Percentiles rank a stretch among this genome's conserved stretches.
Evolutionary conservation across 2,113 vertebrate species (phyloP).

Genomic region (Heterotilapia buettikoferi): DNA sequence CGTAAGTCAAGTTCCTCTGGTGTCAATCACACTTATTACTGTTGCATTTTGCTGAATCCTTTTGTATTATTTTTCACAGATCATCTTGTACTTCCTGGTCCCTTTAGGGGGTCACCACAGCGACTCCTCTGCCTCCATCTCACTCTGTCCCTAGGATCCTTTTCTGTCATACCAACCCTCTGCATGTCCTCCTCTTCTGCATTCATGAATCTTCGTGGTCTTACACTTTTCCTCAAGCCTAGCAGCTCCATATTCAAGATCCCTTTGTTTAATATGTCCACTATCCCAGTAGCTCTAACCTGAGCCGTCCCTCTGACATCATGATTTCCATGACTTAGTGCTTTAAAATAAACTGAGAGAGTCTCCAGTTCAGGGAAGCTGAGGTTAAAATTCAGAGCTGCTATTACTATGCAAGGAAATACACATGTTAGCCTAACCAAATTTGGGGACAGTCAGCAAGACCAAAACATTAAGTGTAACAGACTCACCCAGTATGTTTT

Average conservation of each 20-base stretch:
- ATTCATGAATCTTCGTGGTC: neutral
- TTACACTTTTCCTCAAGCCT: neutral
- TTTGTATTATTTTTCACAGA: neutral
- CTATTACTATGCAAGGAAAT: neutral
- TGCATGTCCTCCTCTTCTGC: neutral
- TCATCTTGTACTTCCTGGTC: neutral
- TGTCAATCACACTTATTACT: neutral
- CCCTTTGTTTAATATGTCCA: neutral
- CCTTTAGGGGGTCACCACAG: neutral
- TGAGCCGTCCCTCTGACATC: neutral
- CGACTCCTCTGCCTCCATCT: neutral
- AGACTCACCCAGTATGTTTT: constrained; percentile 76
- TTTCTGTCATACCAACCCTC: neutral
- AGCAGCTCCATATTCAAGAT: neutral
- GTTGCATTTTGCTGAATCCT: neutral
- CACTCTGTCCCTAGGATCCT: neutral
- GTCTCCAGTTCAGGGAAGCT: neutral
- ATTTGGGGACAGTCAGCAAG: neutral
- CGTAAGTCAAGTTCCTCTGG: neutral
- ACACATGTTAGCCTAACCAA: neutral
- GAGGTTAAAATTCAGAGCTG: neutral
- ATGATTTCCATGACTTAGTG: neutral
- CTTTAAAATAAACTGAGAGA: neutral
- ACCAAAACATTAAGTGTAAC: neutral
- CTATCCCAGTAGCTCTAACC: neutral